Evolutionary conservation across 2,797 vertebrate genomes (phyloP), one percentile per base, ranked within the genome.

Genomic region (Enteromius mattozi): DNA sequence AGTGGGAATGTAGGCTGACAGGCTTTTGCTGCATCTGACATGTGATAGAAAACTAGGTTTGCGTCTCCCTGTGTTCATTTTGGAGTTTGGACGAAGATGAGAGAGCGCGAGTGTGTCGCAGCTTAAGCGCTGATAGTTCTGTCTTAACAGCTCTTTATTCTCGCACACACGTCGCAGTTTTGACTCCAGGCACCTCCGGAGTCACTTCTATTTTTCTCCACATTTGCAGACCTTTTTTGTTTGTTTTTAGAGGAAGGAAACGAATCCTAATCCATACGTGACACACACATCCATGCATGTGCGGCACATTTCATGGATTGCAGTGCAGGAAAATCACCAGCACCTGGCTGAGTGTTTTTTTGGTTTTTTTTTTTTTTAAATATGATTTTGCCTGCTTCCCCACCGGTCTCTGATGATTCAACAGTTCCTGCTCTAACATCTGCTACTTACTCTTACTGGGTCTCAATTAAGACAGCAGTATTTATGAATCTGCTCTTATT

Each of bases 401-500:
- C 30, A 85, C 85, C 83, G 86, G 92, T 95, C 94, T 95, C 94
- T 89, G 92, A 93, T 94, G 95, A 95, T 95, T 94, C 93, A 94
- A 94, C 94, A 94, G 94, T 94, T 95, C 93, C 93, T 86, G 91
- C 90, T 92, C 90, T 91, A 94, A 95, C 95, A 96, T 95, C 95
- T 95, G 95, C 93, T 94, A 90, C 91, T 91, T 94, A 91, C 92
- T 94, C 93, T 93, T 91, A 93, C 94, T 91, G 94, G 92, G 93
- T 95, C 94, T 95, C 94, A 95, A 95, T 95, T 95, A 95, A 95
- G 93, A 87, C 92, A 91, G 85, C 91, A 89, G 75, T 86, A 90
- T 91, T 91, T 89, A 88, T 90, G 88, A 88, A 88, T 83, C 87
- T 82, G 87, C 87, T 86, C 91, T 92, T 93, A 93, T 94, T 94